Percentiles rank a stretch among this genome's conserved stretches.
Evolutionary conservation across 2,888 invertebrate genomes (phyloP).

Genomic region (Ectobius pallidus): DNA sequence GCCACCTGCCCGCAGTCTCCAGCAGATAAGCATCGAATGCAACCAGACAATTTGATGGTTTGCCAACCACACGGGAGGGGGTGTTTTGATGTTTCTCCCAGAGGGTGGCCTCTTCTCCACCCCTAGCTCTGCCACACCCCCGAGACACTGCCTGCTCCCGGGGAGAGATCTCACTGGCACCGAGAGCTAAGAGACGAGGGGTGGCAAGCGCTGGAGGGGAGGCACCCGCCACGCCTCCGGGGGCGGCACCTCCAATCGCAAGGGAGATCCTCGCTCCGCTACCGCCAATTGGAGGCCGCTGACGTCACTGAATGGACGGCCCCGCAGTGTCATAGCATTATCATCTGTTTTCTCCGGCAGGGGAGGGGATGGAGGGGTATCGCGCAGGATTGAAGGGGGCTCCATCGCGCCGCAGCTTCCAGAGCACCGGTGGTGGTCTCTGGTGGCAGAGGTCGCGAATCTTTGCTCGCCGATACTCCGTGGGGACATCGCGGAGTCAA

Average conservation of each 20-base stretch:
- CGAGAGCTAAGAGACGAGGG: conserved; percentile 18
- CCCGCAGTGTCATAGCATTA: conserved; percentile 45
- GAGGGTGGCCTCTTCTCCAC: conserved; percentile 51
- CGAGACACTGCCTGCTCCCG: conserved; percentile 50
- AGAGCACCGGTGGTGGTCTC: conserved; percentile 52
- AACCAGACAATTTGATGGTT: conserved; percentile 51
- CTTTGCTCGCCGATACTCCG: conserved; percentile 34
- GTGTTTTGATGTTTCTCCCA: conserved; percentile 52
- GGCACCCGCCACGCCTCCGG: conserved; percentile 36
- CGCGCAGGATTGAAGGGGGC: not conserved
- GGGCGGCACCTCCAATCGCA: conserved; percentile 49
- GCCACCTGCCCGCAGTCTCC: not conserved
- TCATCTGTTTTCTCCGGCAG: conserved; percentile 34
- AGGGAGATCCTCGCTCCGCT: conserved; percentile 45
- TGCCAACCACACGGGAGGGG: not conserved
- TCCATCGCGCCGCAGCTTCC: conserved; percentile 4
- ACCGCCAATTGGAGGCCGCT: conserved; percentile 47
- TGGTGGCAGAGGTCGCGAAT: conserved; percentile 48
- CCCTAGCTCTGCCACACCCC: conserved; percentile 55
- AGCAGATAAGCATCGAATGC: conserved; percentile 4
- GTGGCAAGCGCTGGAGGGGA: conserved; percentile 34
- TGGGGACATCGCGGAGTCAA: conserved; percentile 12
- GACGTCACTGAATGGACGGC: conserved; percentile 37
- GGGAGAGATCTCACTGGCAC: not conserved
- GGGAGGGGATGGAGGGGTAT: conserved; percentile 30